Base-by-base conservation (phyloP, 1,140 invertebrate genomes). In the Drosophila arawakana region DNA sequence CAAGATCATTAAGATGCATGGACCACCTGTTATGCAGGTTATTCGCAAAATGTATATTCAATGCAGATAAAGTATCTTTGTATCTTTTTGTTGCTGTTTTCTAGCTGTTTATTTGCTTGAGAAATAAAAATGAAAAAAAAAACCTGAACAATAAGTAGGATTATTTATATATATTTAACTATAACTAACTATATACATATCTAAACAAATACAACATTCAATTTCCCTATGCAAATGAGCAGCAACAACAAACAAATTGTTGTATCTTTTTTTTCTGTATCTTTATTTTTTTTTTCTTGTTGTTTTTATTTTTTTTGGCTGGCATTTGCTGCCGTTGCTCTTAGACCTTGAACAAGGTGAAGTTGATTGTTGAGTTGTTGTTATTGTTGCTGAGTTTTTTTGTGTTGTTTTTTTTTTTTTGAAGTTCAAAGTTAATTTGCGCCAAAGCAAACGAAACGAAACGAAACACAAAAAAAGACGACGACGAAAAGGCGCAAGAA, bases 381-480 rank as follows among this genome's bases (percentile, higher is more conserved):
- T 21, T 61, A 57, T 11, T 73, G 43, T 61, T 78, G 68, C 49
- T 71, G 43, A 18, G 39, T 65, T 78, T 60, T 52, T 71, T 37
- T 30, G 60, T 52, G 54, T 70, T 15, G 15, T 15, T 15, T 39
- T 18, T 67, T 49, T 10, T 55, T 60, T 84, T 65, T 75, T 89
- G 84, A 86, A 86, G 83, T 89, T 88, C 84, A 88, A 88, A 88
- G 83, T 83, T 88, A 88, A 88, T 78, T 78, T 77, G 71, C 78
- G 50, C 55, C 55, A 68, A 62, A 76, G 68, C 73, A 65, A 75
- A 75, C 59, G 55, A 79, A 81, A 82, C 76, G 61, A 74, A 73
- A 65, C 78, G 72, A 67, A 59, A 41, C 55, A n/a, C 13, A 37
- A 55, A n/a, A n/a, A n/a, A 34, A 41, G 44, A 61, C 59, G 34